phyloP scores from a whole-genome alignment of 2,797 vertebrate species.

The Pseudomugil gertrudae region DNA sequence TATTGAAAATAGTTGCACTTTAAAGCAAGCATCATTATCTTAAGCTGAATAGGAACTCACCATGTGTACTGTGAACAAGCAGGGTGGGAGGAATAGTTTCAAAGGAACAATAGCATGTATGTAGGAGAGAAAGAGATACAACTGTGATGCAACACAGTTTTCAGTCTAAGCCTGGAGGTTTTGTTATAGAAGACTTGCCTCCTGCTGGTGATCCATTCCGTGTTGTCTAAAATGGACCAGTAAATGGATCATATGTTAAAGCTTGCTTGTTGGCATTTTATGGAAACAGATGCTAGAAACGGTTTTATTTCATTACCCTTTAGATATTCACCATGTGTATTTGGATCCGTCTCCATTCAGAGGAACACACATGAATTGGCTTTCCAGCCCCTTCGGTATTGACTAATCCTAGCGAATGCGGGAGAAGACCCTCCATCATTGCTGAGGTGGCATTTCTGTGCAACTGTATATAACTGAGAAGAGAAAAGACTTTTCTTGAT shows the following conservation, averaged over 20 bases:
- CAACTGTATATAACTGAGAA: too few species aligned
- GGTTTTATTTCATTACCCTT: neutral
- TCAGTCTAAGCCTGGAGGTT: too few species aligned
- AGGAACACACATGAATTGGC: too few species aligned
- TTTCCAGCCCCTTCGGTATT: too few species aligned
- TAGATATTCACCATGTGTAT: slow-evolving; percentile 5
- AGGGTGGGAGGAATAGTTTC: neutral
- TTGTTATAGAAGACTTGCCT: slow-evolving; percentile 29
- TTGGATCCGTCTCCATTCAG: too few species aligned
- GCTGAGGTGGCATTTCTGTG: too few species aligned
- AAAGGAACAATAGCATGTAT: neutral
- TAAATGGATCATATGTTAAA: neutral
- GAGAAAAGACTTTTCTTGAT: too few species aligned
- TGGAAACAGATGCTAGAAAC: slow-evolving; percentile 22
- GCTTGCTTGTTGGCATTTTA: neutral
- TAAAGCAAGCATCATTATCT: slow-evolving; percentile 21
- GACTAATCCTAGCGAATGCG: too few species aligned
- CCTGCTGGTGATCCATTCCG: slow-evolving; percentile 1
- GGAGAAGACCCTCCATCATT: too few species aligned
- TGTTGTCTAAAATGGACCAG: slow-evolving; percentile 16
- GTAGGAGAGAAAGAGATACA: neutral
- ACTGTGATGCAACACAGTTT: too few species aligned
- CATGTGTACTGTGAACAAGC: neutral
- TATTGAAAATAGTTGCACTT: slow-evolving; percentile 19
- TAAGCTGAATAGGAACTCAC: slow-evolving; percentile 1